phyloP scores from a whole-genome alignment of 2,888 invertebrate genomes.

The Odontomyia ornata region DNA sequence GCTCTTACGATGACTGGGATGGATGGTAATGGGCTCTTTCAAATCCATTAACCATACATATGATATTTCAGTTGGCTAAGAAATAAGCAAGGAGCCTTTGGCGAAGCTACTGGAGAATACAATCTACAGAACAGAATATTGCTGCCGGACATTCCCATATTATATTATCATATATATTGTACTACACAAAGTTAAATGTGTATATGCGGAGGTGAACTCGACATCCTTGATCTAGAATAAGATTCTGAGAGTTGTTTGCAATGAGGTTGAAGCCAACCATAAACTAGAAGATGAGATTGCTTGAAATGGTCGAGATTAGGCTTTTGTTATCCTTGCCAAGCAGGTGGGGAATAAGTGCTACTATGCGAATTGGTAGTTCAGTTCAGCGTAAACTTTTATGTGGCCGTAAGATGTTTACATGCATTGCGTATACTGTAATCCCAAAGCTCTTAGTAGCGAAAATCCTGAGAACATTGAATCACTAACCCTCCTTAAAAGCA shows the following conservation, averaged over 20 bases:
- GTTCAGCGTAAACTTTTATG: too few relatives aligned
- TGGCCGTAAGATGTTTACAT: too few relatives aligned
- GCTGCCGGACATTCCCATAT: too few relatives aligned
- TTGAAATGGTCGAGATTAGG: neutral
- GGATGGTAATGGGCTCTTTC: slow-evolving; percentile 34
- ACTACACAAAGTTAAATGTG: too few relatives aligned
- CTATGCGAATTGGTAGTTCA: too few relatives aligned
- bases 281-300: slow-evolving; percentile 19
- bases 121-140: neutral
- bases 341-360: neutral
- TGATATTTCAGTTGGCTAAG: slow-evolving; percentile 37
- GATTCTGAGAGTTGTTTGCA: slow-evolving; percentile 21
- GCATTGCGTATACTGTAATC: too few relatives aligned
- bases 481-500: too few relatives aligned
- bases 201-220: neutral
- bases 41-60: slow-evolving; percentile 39
- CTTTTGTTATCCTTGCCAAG: neutral
- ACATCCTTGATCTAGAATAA: slow-evolving; percentile 26
- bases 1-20: neutral
- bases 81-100: neutral
- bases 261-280: slow-evolving; percentile 9
- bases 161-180: too few relatives aligned
- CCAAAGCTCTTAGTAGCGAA: too few relatives aligned
- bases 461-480: too few relatives aligned
- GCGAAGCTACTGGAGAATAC: neutral